phyloP scores from a whole-genome alignment of 2,113 vertebrate species.

The Passer domesticus region DNA sequence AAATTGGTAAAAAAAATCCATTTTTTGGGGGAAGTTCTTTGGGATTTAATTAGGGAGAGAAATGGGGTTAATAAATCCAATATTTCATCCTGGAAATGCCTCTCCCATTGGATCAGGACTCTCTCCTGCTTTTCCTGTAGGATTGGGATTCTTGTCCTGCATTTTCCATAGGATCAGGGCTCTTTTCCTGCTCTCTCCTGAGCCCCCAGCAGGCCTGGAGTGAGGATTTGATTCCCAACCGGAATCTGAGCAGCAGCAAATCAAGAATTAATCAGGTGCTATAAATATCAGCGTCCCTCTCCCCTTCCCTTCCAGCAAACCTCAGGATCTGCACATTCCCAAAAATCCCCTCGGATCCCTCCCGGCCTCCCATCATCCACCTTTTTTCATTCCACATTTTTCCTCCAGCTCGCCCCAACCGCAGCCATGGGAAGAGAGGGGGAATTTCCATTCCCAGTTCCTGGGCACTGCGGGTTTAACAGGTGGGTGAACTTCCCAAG shows the following conservation, averaged over 20 bases:
- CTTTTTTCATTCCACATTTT: neutral
- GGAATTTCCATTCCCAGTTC: conserved; percentile 51
- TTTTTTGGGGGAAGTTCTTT: neutral
- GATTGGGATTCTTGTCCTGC: neutral
- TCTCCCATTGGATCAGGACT: neutral
- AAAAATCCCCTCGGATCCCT: neutral
- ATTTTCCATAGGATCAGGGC: neutral
- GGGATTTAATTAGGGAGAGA: neutral
- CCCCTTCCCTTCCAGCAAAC: neutral
- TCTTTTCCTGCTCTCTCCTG: neutral
- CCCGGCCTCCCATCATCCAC: neutral
- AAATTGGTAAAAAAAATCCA: neutral
- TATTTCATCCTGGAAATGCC: neutral
- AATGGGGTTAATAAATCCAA: neutral
- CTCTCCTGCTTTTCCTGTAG: neutral
- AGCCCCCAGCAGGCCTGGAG: neutral
- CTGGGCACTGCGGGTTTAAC: neutral
- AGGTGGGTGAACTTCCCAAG: conserved; percentile 56
- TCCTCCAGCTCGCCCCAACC: neutral
- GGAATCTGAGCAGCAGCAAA: neutral
- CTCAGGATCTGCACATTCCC: neutral
- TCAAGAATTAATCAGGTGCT: conserved; percentile 5
- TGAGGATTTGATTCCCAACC: neutral
- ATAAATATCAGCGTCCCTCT: conserved; percentile 14
- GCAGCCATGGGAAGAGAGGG: neutral